Conservation (phyloP, 2,888 invertebrate genomes). For the Dryobotodes eremita region DNA sequence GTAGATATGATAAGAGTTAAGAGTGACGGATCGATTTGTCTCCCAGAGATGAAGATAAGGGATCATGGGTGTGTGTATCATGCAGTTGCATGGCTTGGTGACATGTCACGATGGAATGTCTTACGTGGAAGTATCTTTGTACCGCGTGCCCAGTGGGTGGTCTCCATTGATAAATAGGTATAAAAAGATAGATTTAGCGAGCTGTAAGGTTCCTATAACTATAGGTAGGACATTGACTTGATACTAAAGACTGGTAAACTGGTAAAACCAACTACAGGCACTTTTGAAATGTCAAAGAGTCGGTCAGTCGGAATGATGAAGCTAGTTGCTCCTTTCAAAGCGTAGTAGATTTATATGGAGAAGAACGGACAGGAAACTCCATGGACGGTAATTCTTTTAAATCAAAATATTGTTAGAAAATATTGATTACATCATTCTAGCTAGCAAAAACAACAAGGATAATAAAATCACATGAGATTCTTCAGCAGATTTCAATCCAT, state of each 20-base stretch:
- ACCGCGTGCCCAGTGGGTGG: slow-evolving; percentile 24
- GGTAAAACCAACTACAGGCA: background rate
- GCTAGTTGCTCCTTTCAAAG: background rate
- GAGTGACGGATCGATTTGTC: slow-evolving; percentile 45
- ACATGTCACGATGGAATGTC: slow-evolving; percentile 5
- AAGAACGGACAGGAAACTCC: background rate
- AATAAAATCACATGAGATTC: background rate
- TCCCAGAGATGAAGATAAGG: background rate
- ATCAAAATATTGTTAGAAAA: background rate
- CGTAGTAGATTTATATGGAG: background rate
- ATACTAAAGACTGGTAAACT: background rate
- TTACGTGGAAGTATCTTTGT: background rate
- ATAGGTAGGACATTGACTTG: background rate
- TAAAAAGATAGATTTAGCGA: too few species aligned
- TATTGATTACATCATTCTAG: background rate
- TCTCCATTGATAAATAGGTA: slow-evolving; percentile 8
- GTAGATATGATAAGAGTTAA: slow-evolving; percentile 31
- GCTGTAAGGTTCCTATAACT: background rate
- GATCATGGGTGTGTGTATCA: slow-evolving; percentile 5
- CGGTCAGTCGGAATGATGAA: too few species aligned
- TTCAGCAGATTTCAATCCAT: background rate
- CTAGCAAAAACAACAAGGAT: background rate
- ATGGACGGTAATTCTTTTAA: background rate
- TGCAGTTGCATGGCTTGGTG: slow-evolving; percentile 30
- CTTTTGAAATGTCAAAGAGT: background rate